Conservation (phyloP, 37 sponge, comb jelly and placozoan genomes). For the Lycopodina hypogea region DNA sequence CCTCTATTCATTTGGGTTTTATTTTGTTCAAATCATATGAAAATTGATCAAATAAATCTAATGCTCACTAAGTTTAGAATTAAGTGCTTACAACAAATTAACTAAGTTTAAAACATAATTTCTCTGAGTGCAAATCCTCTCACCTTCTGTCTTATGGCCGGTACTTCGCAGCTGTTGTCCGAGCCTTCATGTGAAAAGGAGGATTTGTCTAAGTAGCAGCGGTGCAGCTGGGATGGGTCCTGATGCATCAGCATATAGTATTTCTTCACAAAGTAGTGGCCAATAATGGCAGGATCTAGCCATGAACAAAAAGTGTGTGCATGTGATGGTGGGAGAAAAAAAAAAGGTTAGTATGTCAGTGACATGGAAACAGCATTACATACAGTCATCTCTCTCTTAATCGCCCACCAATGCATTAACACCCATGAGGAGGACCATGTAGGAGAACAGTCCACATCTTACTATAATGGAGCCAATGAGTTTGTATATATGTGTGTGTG, state of each 20-base stretch:
- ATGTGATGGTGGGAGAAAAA: not conserved
- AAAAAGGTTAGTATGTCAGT: not conserved
- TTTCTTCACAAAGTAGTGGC: conserved; percentile 88
- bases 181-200: conserved; percentile 85
- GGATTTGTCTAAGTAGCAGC: conserved; percentile 92
- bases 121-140: no score
- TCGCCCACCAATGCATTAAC: not conserved
- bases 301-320: no score
- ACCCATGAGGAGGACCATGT: no score
- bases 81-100: no score
- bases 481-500: no score
- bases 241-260: conserved; percentile 94
- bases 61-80: no score
- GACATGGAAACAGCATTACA: not conserved
- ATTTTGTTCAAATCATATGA: no score
- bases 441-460: no score
- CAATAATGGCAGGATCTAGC: conserved; percentile 53
- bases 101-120: no score
- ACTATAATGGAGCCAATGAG: no score
- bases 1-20: no score
- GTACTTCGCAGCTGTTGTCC: conserved; percentile 68
- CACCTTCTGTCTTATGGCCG: conserved; percentile 90
- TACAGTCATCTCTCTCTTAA: not conserved
- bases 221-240: conserved; percentile 87
- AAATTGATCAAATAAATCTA: no score